These are phyloP conservation scores for Capromys pilorides DNA, from an alignment of 2,797 vertebrate genomes.

Conservation along the genomic window DNA sequence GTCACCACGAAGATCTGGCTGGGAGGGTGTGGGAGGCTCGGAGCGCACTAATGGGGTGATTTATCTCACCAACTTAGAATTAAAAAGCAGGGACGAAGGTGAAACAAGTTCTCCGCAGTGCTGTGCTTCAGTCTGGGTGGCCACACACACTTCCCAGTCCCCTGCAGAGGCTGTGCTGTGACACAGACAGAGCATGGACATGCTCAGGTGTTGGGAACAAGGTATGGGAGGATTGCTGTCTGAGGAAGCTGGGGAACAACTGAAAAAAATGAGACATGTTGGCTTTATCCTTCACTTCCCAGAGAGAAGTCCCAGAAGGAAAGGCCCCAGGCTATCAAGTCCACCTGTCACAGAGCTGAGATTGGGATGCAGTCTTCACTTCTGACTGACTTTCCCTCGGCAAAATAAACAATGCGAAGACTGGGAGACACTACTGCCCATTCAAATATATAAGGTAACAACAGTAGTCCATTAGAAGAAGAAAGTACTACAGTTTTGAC, in stretches of 20 bases:
- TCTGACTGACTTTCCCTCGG: not conserved
- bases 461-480: not conserved
- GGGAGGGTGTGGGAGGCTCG: not conserved
- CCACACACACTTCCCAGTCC: accelerated
- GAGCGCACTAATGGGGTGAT: not conserved
- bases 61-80: not conserved
- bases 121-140: not conserved
- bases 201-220: not conserved
- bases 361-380: not conserved
- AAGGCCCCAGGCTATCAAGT: not conserved
- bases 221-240: not conserved
- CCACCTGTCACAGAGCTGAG: not conserved
- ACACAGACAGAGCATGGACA: accelerated
- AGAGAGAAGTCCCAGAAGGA: not conserved
- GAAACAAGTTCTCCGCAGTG: no score
- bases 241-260: not conserved
- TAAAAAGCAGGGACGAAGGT: not conserved
- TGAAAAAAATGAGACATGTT: not conserved
- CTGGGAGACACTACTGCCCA: not conserved
- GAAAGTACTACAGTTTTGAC: not conserved
- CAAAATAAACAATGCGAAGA: not conserved
- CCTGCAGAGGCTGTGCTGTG: not conserved
- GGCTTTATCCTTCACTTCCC: not conserved
- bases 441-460: not conserved
- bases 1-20: not conserved